Evolutionary conservation across 2,888 invertebrate species (phyloP).

Genomic region (Sesia apiformis): DNA sequence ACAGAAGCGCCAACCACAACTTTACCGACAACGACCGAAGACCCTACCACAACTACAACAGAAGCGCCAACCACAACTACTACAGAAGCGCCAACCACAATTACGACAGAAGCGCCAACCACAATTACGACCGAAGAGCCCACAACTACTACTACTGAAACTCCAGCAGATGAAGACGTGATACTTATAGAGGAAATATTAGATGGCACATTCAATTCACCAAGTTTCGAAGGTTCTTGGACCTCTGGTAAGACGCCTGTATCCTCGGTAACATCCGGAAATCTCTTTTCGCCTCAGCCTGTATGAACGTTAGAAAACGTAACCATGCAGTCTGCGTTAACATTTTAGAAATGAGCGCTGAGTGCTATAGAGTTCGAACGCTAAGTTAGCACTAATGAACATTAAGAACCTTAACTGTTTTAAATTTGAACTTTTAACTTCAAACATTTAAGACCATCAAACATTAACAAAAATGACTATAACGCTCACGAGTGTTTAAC

Average conservation of each 20-base stretch:
- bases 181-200: constrained; percentile 83
- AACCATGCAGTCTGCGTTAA: too few relatives aligned
- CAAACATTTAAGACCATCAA: too few relatives aligned
- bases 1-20: not conserved
- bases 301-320: too few relatives aligned
- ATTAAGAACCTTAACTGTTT: too few relatives aligned
- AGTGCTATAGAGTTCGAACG: too few relatives aligned
- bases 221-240: constrained; percentile 88
- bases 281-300: too few relatives aligned
- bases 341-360: too few relatives aligned
- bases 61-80: constrained; percentile 15
- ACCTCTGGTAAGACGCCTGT: constrained; percentile 75
- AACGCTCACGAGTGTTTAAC: too few relatives aligned
- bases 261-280: not conserved
- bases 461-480: too few relatives aligned
- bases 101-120: constrained; percentile 2
- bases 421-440: too few relatives aligned
- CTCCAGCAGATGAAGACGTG: constrained; percentile 5
- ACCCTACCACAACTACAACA: constrained; percentile 7
- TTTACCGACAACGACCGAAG: not conserved
- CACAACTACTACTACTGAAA: constrained; percentile 13
- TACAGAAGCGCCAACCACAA: too few relatives aligned
- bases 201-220: constrained; percentile 77
- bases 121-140: not conserved
- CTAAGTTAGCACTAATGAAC: too few relatives aligned